These are phyloP conservation scores for Sarcophaga peregrina DNA, from an alignment of 1,140 invertebrate genomes.

Conservation along the genomic window DNA sequence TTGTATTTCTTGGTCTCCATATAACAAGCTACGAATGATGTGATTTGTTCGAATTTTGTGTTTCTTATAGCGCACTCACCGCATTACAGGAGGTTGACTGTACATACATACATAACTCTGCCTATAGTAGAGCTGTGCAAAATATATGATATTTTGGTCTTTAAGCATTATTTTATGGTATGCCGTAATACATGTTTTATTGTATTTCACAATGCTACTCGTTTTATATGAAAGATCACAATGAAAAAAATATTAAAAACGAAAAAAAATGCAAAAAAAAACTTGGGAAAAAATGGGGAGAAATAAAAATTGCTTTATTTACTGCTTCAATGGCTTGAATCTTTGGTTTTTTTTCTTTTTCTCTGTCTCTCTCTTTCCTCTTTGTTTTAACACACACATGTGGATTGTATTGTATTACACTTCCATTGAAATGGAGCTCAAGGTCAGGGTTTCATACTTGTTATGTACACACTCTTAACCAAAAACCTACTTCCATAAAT, in stretches of 20 bases:
- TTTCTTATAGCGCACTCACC: too few relatives aligned
- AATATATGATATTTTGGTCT: too few relatives aligned
- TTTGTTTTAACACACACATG: background rate
- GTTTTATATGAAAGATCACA: background rate
- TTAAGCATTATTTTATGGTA: too few relatives aligned
- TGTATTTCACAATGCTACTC: background rate
- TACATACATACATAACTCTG: too few relatives aligned
- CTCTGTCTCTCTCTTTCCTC: too few relatives aligned
- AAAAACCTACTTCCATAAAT: background rate
- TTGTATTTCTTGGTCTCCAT: too few relatives aligned
- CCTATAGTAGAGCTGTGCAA: too few relatives aligned
- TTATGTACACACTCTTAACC: background rate
- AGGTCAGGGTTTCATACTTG: constrained; percentile 30
- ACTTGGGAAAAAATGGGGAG: background rate
- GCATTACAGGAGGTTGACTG: too few relatives aligned
- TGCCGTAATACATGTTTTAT: too few relatives aligned
- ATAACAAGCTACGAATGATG: too few relatives aligned
- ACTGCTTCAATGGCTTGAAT: constrained; percentile 18
- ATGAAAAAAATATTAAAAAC: constrained; percentile 25
- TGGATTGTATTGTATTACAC: constrained; percentile 22
- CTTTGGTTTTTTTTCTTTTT: background rate
- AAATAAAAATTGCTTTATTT: constrained; percentile 26
- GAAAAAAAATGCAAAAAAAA: too few relatives aligned
- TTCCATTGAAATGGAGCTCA: constrained; percentile 33
- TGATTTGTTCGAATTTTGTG: too few relatives aligned